phyloP scores from a whole-genome alignment of 2,888 invertebrate genomes.

The Dermolepida albohirtum region DNA sequence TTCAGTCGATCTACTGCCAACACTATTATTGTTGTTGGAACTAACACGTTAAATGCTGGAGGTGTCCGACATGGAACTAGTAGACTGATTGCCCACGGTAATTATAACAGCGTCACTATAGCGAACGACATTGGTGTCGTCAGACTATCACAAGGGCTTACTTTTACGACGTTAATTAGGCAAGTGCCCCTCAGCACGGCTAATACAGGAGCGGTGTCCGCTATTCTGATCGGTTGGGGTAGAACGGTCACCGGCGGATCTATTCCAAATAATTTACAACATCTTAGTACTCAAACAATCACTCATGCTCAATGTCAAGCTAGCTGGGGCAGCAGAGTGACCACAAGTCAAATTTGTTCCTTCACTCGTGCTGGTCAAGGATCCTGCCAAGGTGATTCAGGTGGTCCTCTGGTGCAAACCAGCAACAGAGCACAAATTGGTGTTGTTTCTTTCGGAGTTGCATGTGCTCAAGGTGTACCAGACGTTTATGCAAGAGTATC shows the following conservation, averaged over 20 bases:
- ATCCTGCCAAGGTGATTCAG: conserved; percentile 70
- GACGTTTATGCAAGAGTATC: conserved; percentile 68
- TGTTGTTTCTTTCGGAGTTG: conserved; percentile 69
- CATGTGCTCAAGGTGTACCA: conserved; percentile 69
- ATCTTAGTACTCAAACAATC: conserved; percentile 67
- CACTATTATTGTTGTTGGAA: conserved; percentile 62
- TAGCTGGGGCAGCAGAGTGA: conserved; percentile 63
- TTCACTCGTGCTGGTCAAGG: conserved; percentile 71
- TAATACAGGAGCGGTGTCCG: conserved; percentile 35
- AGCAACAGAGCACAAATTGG: conserved; percentile 62
- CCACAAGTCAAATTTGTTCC: conserved; percentile 70
- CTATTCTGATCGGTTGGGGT: neutral
- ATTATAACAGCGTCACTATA: conserved; percentile 59
- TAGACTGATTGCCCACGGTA: conserved; percentile 62
- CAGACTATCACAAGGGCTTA: conserved; percentile 36
- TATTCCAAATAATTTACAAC: conserved; percentile 69
- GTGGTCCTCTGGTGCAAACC: conserved; percentile 66
- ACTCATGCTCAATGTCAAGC: conserved; percentile 67
- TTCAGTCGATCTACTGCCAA: no score
- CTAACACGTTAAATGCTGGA: conserved; percentile 64
- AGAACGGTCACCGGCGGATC: conserved; percentile 64
- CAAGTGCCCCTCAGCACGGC: conserved; percentile 33
- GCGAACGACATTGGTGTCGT: conserved; percentile 49
- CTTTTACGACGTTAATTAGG: conserved; percentile 43
- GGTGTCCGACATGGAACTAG: conserved; percentile 64